Evolutionary conservation across 1,140 invertebrate species (phyloP).

Genomic region (Bombus sylvicola): DNA sequence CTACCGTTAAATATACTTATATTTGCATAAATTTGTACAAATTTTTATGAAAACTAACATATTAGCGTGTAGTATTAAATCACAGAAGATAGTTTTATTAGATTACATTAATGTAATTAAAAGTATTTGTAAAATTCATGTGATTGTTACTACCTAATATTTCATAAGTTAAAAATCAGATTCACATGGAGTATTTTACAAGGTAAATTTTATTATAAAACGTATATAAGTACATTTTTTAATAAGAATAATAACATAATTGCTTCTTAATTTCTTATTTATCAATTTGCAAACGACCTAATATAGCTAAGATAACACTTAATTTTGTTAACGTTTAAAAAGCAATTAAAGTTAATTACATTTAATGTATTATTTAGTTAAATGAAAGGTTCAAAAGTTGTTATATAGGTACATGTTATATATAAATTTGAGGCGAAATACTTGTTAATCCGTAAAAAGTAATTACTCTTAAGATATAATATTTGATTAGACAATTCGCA

Average conservation of each 20-base stretch:
- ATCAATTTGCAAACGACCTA: conserved; percentile 33
- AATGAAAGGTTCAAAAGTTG: conserved; percentile 24
- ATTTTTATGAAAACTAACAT: conserved; percentile 2
- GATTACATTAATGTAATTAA: conserved; percentile 25
- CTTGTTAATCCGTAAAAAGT: conserved; percentile 24
- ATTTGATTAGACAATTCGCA: conserved; percentile 34
- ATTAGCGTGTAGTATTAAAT: conserved; percentile 2
- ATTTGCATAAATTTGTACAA: not conserved
- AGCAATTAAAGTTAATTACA: conserved; percentile 33
- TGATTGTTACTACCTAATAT: conserved; percentile 15
- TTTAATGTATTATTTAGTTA: conserved; percentile 17
- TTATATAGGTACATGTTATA: conserved; percentile 21
- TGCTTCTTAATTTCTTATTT: conserved; percentile 40
- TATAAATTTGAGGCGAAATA: conserved; percentile 28
- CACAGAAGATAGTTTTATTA: not conserved
- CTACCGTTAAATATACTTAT: conserved; percentile 20
- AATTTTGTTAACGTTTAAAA: conserved; percentile 34
- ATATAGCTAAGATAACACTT: conserved; percentile 1
- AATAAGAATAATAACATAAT: conserved; percentile 50
- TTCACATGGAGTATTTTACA: conserved; percentile 45
- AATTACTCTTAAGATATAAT: conserved; percentile 15
- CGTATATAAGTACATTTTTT: conserved; percentile 50
- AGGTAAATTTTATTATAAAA: conserved; percentile 55
- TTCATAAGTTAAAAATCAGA: conserved; percentile 38
- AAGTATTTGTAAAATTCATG: conserved; percentile 9